Evolutionary conservation across 2,113 vertebrate species (phyloP).

Genomic region (Phainopepla nitens): DNA sequence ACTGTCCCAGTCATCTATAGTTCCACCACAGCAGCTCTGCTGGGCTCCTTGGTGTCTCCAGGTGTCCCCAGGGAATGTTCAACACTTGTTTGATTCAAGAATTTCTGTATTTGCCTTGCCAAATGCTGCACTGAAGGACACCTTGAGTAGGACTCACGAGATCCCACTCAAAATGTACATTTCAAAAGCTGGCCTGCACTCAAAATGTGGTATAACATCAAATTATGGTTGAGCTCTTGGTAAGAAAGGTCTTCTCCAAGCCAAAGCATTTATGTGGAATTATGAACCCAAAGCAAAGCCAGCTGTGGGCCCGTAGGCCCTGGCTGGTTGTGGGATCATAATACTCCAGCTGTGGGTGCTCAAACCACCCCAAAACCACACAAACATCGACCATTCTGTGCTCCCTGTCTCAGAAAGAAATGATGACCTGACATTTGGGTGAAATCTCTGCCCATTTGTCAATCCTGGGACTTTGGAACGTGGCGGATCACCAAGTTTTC

Average conservation of each 20-base stretch:
- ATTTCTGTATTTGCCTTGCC: neutral
- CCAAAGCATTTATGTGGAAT: neutral
- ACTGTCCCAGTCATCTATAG: rapidly evolving
- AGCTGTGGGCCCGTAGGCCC: rapidly evolving
- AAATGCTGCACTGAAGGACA: neutral
- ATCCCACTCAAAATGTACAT: neutral
- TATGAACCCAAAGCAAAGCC: neutral
- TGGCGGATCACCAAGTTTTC: neutral
- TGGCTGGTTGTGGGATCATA: neutral
- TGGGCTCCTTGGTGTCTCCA: neutral
- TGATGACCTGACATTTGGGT: rapidly evolving
- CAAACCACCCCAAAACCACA: neutral
- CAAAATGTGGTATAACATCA: neutral
- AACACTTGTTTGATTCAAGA: neutral
- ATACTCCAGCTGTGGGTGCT: neutral
- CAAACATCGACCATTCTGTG: neutral
- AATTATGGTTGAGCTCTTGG: neutral
- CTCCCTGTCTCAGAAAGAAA: neutral
- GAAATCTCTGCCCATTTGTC: neutral
- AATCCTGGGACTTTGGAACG: neutral
- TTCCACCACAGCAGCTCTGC: neutral
- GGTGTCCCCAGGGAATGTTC: neutral
- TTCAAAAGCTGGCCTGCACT: neutral
- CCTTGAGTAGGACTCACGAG: rapidly evolving
- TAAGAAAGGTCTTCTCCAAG: neutral